Evolutionary conservation across 2,113 vertebrate genomes (phyloP).

Genomic region (Oreochromis spilurus): DNA sequence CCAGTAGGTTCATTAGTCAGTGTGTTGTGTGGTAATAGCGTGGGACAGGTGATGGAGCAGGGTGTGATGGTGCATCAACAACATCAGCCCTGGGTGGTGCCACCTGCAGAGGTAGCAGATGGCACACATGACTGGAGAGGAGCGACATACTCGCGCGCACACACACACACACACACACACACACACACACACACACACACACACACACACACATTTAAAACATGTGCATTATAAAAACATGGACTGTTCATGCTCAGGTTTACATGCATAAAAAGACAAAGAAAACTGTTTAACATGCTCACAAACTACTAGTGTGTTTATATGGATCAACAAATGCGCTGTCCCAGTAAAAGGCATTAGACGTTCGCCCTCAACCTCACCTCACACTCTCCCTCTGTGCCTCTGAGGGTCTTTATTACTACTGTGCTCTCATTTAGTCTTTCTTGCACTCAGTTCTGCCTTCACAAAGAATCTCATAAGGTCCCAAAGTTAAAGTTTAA

Average conservation of each 20-base stretch:
- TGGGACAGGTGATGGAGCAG: slow-evolving; percentile 73
- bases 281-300: background rate
- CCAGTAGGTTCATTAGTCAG: slow-evolving; percentile 60
- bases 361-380: background rate
- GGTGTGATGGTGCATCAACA: slow-evolving; percentile 77
- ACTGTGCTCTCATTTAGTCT: background rate
- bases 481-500: background rate
- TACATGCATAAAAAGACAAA: background rate
- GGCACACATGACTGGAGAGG: slow-evolving; percentile 73
- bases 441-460: background rate
- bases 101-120: slow-evolving; percentile 76
- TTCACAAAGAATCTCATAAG: background rate
- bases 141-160: background rate
- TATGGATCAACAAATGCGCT: background rate
- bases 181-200: rapidly evolving
- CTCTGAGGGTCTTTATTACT: background rate
- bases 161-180: rapidly evolving
- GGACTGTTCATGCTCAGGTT: background rate
- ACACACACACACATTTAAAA: rapidly evolving
- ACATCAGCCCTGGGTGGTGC: slow-evolving; percentile 72
- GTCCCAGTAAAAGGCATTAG: background rate
- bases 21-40: slow-evolving; percentile 60
- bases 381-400: background rate
- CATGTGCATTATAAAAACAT: background rate
- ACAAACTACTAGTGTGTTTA: background rate